Evolutionary conservation across 2,888 invertebrate species (phyloP).

Genomic region (Belgica antarctica): DNA sequence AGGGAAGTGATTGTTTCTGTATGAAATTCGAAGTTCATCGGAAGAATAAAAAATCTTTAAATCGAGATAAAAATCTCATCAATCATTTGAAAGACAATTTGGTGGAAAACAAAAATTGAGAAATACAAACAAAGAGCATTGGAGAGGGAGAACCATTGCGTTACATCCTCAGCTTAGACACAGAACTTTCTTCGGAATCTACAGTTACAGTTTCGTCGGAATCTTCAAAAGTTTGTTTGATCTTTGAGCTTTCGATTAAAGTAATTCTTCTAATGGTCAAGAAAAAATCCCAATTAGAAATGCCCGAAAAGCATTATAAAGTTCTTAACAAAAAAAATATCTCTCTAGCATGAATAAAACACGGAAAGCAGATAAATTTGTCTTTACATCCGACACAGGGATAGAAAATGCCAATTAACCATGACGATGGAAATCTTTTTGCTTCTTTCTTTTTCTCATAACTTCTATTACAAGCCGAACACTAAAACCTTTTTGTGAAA

Average conservation of each 20-base stretch:
- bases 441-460: neutral
- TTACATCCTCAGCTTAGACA: too few relatives aligned
- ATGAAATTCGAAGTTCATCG: neutral
- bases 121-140: neutral
- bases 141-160: too few relatives aligned
- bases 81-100: neutral
- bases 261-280: too few relatives aligned
- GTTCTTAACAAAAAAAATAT: too few relatives aligned
- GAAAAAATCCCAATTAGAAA: too few relatives aligned
- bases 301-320: too few relatives aligned
- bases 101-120: neutral
- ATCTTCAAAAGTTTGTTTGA: too few relatives aligned
- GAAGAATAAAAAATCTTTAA: neutral
- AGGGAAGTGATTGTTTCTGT: constrained; percentile 5
- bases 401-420: neutral
- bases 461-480: neutral
- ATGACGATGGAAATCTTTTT: neutral
- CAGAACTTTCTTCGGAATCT: too few relatives aligned
- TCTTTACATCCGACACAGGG: too few relatives aligned
- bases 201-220: too few relatives aligned
- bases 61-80: constrained; percentile 10
- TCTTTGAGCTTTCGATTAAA: too few relatives aligned
- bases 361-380: neutral
- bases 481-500: too few relatives aligned
- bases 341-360: neutral